Conservation (phyloP, 1,140 invertebrate species). For the Drosophila mayri region DNA sequence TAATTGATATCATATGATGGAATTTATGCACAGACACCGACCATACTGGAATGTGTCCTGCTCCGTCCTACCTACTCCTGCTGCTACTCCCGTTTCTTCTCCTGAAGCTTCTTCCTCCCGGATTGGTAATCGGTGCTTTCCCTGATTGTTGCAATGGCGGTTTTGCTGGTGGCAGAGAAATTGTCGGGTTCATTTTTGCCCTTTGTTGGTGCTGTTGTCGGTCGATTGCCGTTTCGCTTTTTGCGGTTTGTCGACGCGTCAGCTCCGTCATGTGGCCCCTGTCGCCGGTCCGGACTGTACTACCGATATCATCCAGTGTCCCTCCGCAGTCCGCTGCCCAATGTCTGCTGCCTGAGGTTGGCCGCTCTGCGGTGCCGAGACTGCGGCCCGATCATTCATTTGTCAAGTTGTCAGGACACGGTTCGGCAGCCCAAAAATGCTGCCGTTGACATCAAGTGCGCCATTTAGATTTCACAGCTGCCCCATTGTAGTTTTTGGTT, state of each 20-base stretch:
- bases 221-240: conserved; percentile 48
- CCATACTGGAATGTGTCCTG: conserved; percentile 3
- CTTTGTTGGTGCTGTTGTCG: conserved; percentile 45
- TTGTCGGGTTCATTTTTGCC: conserved; percentile 41
- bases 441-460: conserved; percentile 46
- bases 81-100: conserved; percentile 6
- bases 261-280: conserved; percentile 41
- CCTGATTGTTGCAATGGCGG: conserved; percentile 44
- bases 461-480: conserved; percentile 48
- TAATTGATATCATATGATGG: conserved; percentile 83
- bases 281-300: conserved; percentile 20
- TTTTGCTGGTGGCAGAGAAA: conserved; percentile 30
- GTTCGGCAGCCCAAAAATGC: conserved; percentile 29
- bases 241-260: conserved; percentile 78
- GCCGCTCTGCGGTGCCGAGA: conserved; percentile 59
- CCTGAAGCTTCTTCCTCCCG: conserved; percentile 4
- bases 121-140: conserved; percentile 71
- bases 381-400: conserved; percentile 74
- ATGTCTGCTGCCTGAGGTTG: conserved; percentile 56
- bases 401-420: conserved; percentile 72
- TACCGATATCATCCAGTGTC: background rate
- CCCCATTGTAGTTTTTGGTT: no score
- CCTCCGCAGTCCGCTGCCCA: conserved; percentile 7
- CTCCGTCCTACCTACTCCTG: background rate
- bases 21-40: conserved; percentile 76